Conservation (phyloP, 2,113 vertebrate genomes). For the Pluvianellus socialis region DNA sequence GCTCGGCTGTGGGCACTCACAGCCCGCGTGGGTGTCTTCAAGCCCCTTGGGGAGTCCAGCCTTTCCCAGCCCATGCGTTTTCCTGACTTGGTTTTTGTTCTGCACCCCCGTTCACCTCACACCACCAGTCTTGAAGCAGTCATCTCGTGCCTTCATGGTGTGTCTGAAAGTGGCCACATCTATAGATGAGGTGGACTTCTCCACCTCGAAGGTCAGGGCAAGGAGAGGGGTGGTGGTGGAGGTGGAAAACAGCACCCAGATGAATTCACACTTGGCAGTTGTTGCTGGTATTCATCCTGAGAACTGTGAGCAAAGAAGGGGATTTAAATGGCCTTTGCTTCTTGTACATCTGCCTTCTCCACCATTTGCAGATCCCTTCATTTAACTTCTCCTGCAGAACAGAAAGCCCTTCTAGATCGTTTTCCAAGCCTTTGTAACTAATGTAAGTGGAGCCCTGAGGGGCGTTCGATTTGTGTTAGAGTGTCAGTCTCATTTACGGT, state of each 20-base stretch:
- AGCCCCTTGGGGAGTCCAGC: neutral
- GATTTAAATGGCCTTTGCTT: neutral
- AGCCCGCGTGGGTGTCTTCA: neutral
- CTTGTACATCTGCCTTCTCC: neutral
- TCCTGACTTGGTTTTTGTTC: neutral
- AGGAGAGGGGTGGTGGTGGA: neutral
- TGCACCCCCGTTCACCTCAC: accelerated
- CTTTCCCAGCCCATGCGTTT: neutral
- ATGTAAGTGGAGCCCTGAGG: neutral
- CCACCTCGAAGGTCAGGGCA: neutral
- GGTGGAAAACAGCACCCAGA: neutral
- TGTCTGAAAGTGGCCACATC: neutral
- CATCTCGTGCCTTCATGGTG: neutral
- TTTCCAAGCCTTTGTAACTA: conserved; percentile 13
- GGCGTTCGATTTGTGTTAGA: neutral
- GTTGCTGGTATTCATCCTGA: neutral
- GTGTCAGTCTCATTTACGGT: conserved; percentile 5
- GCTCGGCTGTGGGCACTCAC: neutral
- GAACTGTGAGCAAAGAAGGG: neutral
- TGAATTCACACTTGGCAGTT: neutral
- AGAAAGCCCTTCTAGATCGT: neutral
- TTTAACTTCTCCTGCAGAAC: neutral
- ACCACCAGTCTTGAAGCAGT: accelerated
- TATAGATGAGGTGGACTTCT: neutral
- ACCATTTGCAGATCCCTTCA: neutral